Evolutionary conservation across 2,113 vertebrate species (phyloP).

Genomic region (Serinus canaria): DNA sequence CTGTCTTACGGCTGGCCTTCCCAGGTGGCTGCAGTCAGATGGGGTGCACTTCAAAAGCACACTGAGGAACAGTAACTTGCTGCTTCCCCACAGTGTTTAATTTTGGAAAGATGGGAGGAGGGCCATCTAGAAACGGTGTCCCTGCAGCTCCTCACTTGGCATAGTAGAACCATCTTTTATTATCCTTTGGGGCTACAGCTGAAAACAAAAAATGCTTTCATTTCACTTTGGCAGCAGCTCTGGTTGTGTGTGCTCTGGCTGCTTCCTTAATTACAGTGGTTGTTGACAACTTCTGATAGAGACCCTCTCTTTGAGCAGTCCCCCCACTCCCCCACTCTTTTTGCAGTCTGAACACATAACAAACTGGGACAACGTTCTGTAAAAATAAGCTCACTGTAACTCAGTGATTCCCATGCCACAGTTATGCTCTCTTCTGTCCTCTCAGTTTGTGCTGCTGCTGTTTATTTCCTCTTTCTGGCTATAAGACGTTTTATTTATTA

Average conservation of each 20-base stretch:
- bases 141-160: slow-evolving; percentile 27
- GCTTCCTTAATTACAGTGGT: slow-evolving; percentile 51
- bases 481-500: slow-evolving; percentile 51
- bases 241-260: slow-evolving; percentile 42
- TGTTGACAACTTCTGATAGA: slow-evolving; percentile 61
- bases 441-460: slow-evolving; percentile 21
- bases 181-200: background rate
- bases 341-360: slow-evolving; percentile 22
- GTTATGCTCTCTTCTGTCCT: slow-evolving; percentile 18
- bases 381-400: slow-evolving; percentile 54
- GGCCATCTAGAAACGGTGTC: background rate
- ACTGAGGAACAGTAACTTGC: background rate
- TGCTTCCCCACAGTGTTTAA: background rate
- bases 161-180: slow-evolving; percentile 12
- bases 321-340: background rate
- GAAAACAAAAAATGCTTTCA: slow-evolving; percentile 62
- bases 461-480: slow-evolving; percentile 61
- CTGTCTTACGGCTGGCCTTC: background rate
- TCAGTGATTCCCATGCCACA: background rate
- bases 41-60: background rate
- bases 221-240: slow-evolving; percentile 9
- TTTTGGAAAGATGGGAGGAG: slow-evolving; percentile 1
- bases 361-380: background rate
- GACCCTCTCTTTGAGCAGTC: slow-evolving; percentile 46
- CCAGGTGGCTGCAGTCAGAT: background rate